Evolutionary conservation across 2,888 invertebrate genomes (phyloP), one percentile per base, ranked within the genome.

Genomic region (Thymelicus lineola): DNA sequence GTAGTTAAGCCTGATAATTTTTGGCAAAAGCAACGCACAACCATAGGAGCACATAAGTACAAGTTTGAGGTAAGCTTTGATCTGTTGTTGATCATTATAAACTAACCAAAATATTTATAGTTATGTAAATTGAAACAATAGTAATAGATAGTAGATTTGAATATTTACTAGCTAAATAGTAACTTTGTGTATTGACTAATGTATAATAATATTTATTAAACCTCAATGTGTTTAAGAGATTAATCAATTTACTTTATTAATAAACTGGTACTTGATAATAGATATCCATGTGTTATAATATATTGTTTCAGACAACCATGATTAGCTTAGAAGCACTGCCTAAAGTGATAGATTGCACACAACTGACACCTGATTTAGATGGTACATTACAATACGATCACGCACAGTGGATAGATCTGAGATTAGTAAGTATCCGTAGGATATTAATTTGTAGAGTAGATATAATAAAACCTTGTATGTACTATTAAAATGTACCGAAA

Each of bases 1-100:
- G 98, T 99, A 87, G 98, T 99, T 81, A 99, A 99, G 94, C 99
- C 99, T 78, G 99, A 99, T 86, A 99, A 99, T 89, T 99, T 99
- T 95, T 99, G 99, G 99, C 99, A 99, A 93, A 99, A 99, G 93
- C 99, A 99, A 93, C 97, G 99, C 86, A 98, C 99, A 80, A 98
- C 98, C 77, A 96, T 99, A 85, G 98, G 98, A 84, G 98, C 98
- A 93, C 98, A 98, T 91, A 99, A 99, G 95, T 99, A 99, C 95
- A 99, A 98, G 94, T 99, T 99, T 94, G 99, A 99, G 96, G 98
- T 98, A 91, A 80, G 12, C 59, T 17, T 38, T n/a, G 36, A 62
- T 20, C 9, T 20, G 10, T 20, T 12, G n/a, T 12, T 53, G 3
- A 20, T 53, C 53, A 9, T 42, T 42, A 42, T 50, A 7, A 50